These are phyloP conservation scores for Sander vitreus DNA, from an alignment of 2,113 vertebrate genomes.

Conservation along the genomic window DNA sequence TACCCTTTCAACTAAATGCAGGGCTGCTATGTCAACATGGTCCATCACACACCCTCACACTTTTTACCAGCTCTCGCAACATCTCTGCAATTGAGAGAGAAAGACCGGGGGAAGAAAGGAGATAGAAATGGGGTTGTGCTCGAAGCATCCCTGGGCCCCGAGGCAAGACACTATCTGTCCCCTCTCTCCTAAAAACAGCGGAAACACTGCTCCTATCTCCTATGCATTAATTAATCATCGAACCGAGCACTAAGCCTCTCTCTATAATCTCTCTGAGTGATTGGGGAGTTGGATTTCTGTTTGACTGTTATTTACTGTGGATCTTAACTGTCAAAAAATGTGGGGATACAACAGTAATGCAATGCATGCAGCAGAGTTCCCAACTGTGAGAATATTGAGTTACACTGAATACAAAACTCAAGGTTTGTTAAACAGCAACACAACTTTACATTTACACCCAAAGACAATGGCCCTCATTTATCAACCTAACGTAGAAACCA, in stretches of 20 bases:
- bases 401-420: conserved; percentile 33
- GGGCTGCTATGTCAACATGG: conserved; percentile 30
- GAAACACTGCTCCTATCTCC: conserved; percentile 52
- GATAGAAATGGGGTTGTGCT: conserved; percentile 31
- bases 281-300: conserved; percentile 58
- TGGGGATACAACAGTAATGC: conserved; percentile 14
- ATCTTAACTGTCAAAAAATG: conserved; percentile 45
- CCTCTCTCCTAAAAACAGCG: conserved; percentile 55
- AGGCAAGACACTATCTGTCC: conserved; percentile 45
- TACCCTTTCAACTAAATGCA: conserved; percentile 41
- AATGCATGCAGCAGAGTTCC: conserved; percentile 22
- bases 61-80: conserved; percentile 35
- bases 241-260: conserved; percentile 30
- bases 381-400: not conserved
- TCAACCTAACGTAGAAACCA: too few relatives aligned
- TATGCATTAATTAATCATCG: conserved; percentile 68
- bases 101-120: conserved; percentile 21
- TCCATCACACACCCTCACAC: conserved; percentile 25
- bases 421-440: conserved; percentile 19
- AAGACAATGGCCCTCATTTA: not conserved
- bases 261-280: conserved; percentile 63
- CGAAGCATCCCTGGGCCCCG: conserved; percentile 59
- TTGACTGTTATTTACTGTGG: conserved; percentile 64
- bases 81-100: conserved; percentile 45
- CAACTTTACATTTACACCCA: conserved; percentile 27